Evolutionary conservation across 2,888 invertebrate genomes (phyloP), one percentile per base, ranked within the genome.

Genomic region (Stegana nigrithorax): DNA sequence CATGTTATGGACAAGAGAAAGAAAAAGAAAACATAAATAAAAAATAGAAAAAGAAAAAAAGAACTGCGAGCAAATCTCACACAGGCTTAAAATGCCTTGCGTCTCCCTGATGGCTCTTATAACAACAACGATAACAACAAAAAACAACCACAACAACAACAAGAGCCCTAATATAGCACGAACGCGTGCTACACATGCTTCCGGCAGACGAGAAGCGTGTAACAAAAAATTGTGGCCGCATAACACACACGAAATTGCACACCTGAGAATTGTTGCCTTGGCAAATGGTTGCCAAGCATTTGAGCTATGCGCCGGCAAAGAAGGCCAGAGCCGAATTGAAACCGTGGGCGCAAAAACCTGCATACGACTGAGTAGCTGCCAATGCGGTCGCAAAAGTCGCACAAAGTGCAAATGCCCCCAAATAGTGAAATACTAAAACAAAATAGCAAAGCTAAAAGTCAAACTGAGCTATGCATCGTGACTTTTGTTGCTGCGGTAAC

Each of bases 181-280:
- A n/a, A n/a, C n/a, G n/a, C n/a, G n/a, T n/a, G n/a, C 8, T 56
- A 39, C 39, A 67, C 66, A 68, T 62, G 51, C 63, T 70, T 25
- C 69, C 69, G 67, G 64, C 64, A 63, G 64, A 29, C 67, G 65
- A 67, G 69, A 45, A 68, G 68, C 68, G 69, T 23, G 23, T 17
- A 26, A 72, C 68, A 70, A 68, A 53, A 80, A 78, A 80, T 75
- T 78, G 8, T 36, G 73, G 76, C 76, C 74, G 68, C 80, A 80
- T 72, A 75, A 73, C 73, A 67, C 78, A 79, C 73, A 75, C 70
- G 71, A 80, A 78, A 78, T 78, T 78, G 78, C 75, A 78, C 78
- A 78, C 78, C 74, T 73, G 80, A 69, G 78, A 68, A 80, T 80
- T 75, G 78, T 75, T 78, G 75, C 71, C 67, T 60, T 63, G 71